Base-by-base conservation (phyloP, 2,888 invertebrate species). In the Scelioninae gen. 2 region DNA sequence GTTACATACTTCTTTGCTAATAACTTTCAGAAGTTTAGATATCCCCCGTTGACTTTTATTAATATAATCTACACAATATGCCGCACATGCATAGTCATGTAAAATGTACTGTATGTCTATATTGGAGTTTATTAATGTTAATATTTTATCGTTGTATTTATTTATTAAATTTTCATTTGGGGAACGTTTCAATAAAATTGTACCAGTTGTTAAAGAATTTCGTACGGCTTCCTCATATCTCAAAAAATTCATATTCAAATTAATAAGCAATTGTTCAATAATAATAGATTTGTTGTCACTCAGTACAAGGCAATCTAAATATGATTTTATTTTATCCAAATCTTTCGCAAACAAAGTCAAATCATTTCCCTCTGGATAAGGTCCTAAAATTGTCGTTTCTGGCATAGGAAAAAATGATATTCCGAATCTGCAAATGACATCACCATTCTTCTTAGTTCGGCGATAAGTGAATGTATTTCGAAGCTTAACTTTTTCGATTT, bases 1-100 rank as follows among this genome's bases (percentile, higher is more conserved):
- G n/a, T 76, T 68, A 37, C 70, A 22, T n/a, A 58, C 22, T 69
- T 77, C 77, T 48, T 33, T 37, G 6, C 75, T 75, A n/a, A 78
- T 76, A 48, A 58, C 46, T 55, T 60, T 16, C 22, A 76, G 43
- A 2, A 71, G 43, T 53, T 55, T 16, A 4, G 73, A 73, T 52
- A 76, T 65, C 13, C 76, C 73, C n/a, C 67, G 37, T 13, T 73
- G 53, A 39, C 37, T 43, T 64, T 75, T 73, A 11, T 58, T 71
- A 1, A 71, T 58, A 16, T 75, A 75, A 60, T 67, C 73, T 2
- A 73, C 60, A 25, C 68, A 61, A 25, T 75, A 76, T 16, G 55
- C 52, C 15, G 64, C 63, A 19, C 68, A 72, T 13, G 72, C 67
- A 46, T 63, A 74, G 28, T 61, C 63, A 58, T 74, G 69, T 13